phyloP scores from a whole-genome alignment of 2,113 vertebrate species.

The Campylomormyrus tamandua region DNA sequence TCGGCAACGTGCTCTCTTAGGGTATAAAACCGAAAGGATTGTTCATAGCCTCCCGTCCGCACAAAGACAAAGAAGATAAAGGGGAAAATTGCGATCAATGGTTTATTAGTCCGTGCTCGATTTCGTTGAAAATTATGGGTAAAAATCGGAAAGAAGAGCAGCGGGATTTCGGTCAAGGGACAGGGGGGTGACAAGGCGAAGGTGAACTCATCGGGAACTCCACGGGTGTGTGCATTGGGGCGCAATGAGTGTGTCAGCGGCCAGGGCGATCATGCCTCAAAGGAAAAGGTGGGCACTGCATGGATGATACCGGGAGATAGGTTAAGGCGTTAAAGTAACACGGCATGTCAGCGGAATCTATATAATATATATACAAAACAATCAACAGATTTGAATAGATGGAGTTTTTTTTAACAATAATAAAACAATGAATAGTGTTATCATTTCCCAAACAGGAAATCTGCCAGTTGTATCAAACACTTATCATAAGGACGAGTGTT shows the following conservation, averaged over 20 bases:
- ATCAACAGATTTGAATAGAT: background rate
- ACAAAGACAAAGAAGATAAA: background rate
- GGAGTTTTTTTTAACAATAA: background rate
- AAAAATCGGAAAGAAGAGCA: background rate
- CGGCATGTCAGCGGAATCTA: background rate
- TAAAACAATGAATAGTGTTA: background rate
- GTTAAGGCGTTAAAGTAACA: background rate
- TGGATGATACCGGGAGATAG: background rate
- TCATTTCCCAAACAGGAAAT: background rate
- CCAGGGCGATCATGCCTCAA: background rate
- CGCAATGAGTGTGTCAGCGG: background rate
- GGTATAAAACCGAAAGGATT: background rate
- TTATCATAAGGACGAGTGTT: background rate
- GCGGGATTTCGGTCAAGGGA: background rate
- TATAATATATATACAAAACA: background rate
- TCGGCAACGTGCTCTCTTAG: background rate
- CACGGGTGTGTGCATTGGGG: background rate
- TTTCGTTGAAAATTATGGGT: background rate
- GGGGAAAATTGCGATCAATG: background rate
- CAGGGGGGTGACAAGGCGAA: background rate
- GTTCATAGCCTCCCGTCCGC: background rate
- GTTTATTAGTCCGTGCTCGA: background rate
- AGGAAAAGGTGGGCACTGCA: background rate
- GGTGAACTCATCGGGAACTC: constrained; percentile 2
- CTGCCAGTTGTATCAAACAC: background rate